These are phyloP conservation scores for Megaceryle torquata DNA, from an alignment of 2,113 vertebrate species.

Conservation along the genomic window DNA sequence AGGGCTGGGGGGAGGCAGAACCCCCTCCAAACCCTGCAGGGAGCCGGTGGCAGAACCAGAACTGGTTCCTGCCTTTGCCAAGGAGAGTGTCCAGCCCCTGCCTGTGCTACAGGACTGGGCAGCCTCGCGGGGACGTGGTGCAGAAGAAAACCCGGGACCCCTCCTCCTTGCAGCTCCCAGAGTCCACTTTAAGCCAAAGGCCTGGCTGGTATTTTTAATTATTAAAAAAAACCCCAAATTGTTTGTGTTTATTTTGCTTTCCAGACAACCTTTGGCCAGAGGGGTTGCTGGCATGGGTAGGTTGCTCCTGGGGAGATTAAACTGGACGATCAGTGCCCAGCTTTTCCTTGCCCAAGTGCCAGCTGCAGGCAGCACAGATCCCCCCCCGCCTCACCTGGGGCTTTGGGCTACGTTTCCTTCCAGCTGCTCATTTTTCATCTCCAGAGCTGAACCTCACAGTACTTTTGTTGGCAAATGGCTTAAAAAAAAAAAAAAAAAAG, in stretches of 20 bases:
- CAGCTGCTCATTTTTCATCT: not conserved
- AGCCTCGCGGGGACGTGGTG: too few species aligned
- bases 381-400: not conserved
- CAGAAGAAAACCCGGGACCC: not conserved
- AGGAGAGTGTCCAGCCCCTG: too few species aligned
- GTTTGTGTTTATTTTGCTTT: not conserved
- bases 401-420: not conserved
- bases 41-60: too few species aligned
- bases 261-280: not conserved
- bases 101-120: too few species aligned
- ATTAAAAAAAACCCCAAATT: not conserved
- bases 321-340: not conserved
- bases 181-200: not conserved
- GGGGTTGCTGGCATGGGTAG: fast-evolving
- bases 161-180: fast-evolving
- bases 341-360: not conserved
- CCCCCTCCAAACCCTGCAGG: too few species aligned
- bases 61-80: too few species aligned
- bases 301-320: not conserved
- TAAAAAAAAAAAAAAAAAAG: too few species aligned
- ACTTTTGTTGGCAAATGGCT: not conserved
- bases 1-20: too few species aligned
- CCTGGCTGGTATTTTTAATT: not conserved
- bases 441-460: not conserved
- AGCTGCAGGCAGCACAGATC: not conserved